Conservation (phyloP, 2,888 invertebrate species). For the Patella pellucida region DNA sequence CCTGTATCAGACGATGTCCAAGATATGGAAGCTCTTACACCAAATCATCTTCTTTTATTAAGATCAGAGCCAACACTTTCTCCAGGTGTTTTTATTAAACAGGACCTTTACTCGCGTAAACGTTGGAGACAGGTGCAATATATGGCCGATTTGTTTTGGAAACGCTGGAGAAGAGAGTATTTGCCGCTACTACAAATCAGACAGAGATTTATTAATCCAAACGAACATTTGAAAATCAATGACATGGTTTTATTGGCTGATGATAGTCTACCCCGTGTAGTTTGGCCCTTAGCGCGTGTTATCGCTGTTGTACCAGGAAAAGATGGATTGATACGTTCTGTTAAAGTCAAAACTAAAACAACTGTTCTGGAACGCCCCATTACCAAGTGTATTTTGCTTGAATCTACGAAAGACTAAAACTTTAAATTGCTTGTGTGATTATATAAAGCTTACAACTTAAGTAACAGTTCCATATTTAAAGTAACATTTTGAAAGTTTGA, state of each 20-base stretch:
- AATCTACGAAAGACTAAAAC: neutral
- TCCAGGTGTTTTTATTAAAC: conserved; percentile 6
- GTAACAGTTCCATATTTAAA: conserved; percentile 3
- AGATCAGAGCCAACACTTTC: conserved; percentile 5
- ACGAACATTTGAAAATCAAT: conserved; percentile 20
- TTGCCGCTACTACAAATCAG: conserved; percentile 26
- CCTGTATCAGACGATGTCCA: conserved; percentile 7
- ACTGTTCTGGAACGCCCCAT: neutral
- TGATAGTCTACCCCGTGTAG: conserved; percentile 17
- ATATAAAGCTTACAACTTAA: neutral
- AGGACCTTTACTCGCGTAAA: neutral
- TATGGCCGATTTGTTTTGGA: conserved; percentile 31
- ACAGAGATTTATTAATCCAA: conserved; percentile 22
- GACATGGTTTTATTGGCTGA: conserved; percentile 32
- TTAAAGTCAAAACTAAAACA: conserved; percentile 21
- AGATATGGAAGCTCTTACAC: conserved; percentile 21
- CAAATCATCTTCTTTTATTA: conserved; percentile 19
- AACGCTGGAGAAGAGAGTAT: conserved; percentile 27
- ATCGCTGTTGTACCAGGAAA: conserved; percentile 17
- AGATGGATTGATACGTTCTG: conserved; percentile 25
- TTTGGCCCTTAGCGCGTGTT: conserved; percentile 30
- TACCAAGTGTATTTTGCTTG: conserved; percentile 2
- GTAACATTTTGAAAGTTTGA: neutral
- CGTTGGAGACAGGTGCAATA: conserved; percentile 28
- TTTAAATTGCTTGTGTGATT: neutral